Evolutionary conservation across 1,140 invertebrate species (phyloP).

Genomic region (Sitodiplosis mosellana): DNA sequence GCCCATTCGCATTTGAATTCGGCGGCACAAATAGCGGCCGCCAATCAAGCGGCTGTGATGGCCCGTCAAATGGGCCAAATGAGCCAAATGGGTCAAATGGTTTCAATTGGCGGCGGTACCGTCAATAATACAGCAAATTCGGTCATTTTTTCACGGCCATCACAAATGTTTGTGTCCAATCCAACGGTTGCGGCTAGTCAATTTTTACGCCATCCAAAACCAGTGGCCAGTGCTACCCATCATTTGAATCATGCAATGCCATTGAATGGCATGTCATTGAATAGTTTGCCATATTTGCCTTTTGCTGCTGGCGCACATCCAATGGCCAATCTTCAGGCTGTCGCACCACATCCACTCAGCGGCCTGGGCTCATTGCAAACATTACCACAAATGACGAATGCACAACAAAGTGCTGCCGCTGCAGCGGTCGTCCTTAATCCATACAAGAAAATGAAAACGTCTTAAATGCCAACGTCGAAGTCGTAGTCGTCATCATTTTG

Average conservation of each 20-base stretch:
- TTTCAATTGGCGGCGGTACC: no score
- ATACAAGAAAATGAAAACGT: conserved; percentile 76
- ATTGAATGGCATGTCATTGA: conserved; percentile 1
- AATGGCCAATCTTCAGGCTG: conserved; percentile 5
- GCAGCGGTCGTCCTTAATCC: conserved; percentile 50
- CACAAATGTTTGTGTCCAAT: conserved; percentile 11
- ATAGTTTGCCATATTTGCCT: conserved; percentile 1
- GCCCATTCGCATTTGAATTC: conserved; percentile 6
- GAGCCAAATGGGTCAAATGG: not conserved
- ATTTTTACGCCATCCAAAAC: conserved; percentile 6
- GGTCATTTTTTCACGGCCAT: conserved; percentile 3
- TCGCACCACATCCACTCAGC: not conserved
- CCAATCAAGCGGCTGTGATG: conserved; percentile 6
- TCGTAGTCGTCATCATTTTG: no score
- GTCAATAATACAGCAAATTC: not conserved
- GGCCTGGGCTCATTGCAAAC: not conserved
- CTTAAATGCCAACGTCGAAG: conserved; percentile 35
- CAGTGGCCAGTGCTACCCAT: conserved; percentile 13
- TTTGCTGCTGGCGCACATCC: not conserved
- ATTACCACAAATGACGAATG: conserved; percentile 4
- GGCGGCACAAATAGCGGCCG: conserved; percentile 1
- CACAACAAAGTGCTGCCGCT: conserved; percentile 19
- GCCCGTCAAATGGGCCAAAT: not conserved
- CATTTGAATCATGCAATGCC: conserved; percentile 3
- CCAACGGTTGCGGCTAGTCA: conserved; percentile 1